These are phyloP conservation scores for Elymnias hypermnestra DNA, from an alignment of 1,140 invertebrate genomes.

Conservation along the genomic window DNA sequence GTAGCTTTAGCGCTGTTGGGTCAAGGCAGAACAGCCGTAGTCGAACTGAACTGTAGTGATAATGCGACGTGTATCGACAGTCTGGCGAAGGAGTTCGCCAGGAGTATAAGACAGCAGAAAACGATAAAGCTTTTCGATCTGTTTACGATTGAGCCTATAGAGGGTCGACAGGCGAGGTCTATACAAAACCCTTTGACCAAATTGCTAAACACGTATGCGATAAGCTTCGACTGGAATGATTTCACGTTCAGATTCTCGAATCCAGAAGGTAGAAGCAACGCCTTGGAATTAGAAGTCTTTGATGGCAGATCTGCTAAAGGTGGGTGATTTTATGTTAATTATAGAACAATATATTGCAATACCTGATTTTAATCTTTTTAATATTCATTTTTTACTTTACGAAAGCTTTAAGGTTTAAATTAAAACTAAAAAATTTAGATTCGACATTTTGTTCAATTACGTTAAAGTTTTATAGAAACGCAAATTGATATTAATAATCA, in stretches of 20 bases:
- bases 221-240: slow-evolving; percentile 73
- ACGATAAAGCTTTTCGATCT: slow-evolving; percentile 60
- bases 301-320: slow-evolving; percentile 68
- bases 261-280: slow-evolving; percentile 55
- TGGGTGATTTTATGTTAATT: slow-evolving; percentile 16
- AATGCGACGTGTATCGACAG: slow-evolving; percentile 72
- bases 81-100: slow-evolving; percentile 57
- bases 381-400: no score
- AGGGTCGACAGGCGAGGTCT: slow-evolving; percentile 47
- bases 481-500: no score
- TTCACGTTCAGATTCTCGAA: slow-evolving; percentile 69
- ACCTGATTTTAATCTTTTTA: no score
- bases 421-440: no score
- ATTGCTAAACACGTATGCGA: slow-evolving; percentile 67
- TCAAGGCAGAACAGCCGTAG: slow-evolving; percentile 36
- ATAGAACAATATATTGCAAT: no score
- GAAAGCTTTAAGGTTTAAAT: no score
- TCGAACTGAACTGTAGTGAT: slow-evolving; percentile 67
- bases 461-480: no score
- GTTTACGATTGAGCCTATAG: slow-evolving; percentile 65
- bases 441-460: no score
- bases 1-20: slow-evolving; percentile 44
- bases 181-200: slow-evolving; percentile 53
- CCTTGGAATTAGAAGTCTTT: slow-evolving; percentile 63
- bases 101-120: slow-evolving; percentile 58